Evolutionary conservation across 2,797 vertebrate genomes (phyloP), one percentile per base, ranked within the genome.

Genomic region (Anomalospiza imberbis): DNA sequence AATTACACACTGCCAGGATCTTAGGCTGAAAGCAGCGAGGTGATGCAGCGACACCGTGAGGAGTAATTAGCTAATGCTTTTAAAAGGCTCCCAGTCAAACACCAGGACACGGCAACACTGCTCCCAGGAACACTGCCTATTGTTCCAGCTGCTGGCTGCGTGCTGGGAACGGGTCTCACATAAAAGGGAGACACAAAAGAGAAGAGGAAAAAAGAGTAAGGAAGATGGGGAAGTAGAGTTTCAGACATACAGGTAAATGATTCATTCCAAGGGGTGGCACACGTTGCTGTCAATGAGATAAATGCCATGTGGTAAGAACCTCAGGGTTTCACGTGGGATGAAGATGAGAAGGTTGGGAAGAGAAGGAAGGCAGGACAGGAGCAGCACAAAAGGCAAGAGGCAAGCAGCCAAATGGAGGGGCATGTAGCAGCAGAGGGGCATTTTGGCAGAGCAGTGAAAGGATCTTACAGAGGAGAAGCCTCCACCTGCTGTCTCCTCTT

Each of bases 371-470:
- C 15, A 70, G 51, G 32, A 51, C 47, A 61, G 2, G 20, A 76
- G 65, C 45, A 63, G 15, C 2, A 60, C 25, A 5, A 22, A 63
- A 63, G 10, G 48, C n/a, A 73, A 88, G 47, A 29, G 31, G 38
- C 0, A 4, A 77, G 47, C 28, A 51, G 28, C 55, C 0, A 0
- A 74, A 38, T 0, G 0, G 55, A 73, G 17, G 31, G 38, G 31
- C 28, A 40, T 28, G 36, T 36, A 85, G 40, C 34, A 55, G 40
- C 31, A 11, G 12, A 32, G 5, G 11, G 14, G 19, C 0, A 1
- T 71, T 76, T 7, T 12, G 12, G 38, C 8, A 3, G 20, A 31
- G 36, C 3, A 6, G 17, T 32, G 42, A 42, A 61, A 61, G 28
- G 38, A 38, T 25, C 21, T 21, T 32, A 51, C 7, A 8, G 7